phyloP scores from a whole-genome alignment of 2,888 invertebrate species.

The Oithona nana region DNA sequence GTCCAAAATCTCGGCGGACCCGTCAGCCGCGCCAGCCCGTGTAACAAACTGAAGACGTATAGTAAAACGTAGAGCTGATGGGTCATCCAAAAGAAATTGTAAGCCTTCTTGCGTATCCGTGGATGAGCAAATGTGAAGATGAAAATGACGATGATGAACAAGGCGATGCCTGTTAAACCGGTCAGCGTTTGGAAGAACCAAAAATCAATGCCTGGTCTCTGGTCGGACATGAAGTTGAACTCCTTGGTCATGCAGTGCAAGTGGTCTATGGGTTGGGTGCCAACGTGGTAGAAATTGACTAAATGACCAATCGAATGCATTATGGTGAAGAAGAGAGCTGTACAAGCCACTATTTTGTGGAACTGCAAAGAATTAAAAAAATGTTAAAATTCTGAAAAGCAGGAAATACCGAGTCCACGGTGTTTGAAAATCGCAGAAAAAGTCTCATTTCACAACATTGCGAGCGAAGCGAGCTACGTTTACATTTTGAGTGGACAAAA shows the following conservation, averaged over 20 bases:
- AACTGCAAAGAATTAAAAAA: no score
- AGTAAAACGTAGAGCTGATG: slow-evolving; percentile 71
- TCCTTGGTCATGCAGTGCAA: slow-evolving; percentile 77
- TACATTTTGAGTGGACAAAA: no score
- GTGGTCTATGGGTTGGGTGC: slow-evolving; percentile 82
- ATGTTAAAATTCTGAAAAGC: no score
- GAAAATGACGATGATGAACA: slow-evolving; percentile 77
- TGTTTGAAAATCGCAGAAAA: no score
- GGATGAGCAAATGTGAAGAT: slow-evolving; percentile 95
- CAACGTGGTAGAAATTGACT: slow-evolving; percentile 92
- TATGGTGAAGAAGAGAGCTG: slow-evolving; percentile 76
- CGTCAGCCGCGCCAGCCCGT: slow-evolving; percentile 73
- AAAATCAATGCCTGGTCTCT: slow-evolving; percentile 76
- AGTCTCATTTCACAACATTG: no score
- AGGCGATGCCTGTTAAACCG: slow-evolving; percentile 63
- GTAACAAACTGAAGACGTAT: slow-evolving; percentile 65
- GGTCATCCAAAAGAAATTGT: slow-evolving; percentile 85
- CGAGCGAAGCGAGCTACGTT: no score
- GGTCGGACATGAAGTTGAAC: slow-evolving; percentile 80
- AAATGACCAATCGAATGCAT: slow-evolving; percentile 84
- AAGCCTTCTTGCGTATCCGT: slow-evolving; percentile 71
- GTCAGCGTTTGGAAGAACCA: slow-evolving; percentile 91
- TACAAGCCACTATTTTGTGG: slow-evolving; percentile 88
- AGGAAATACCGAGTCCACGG: no score
- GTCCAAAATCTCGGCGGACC: slow-evolving; percentile 84